Evolutionary conservation across 2,797 vertebrate species (phyloP).

Genomic region (Lepidocolaptes lacrymiger): DNA sequence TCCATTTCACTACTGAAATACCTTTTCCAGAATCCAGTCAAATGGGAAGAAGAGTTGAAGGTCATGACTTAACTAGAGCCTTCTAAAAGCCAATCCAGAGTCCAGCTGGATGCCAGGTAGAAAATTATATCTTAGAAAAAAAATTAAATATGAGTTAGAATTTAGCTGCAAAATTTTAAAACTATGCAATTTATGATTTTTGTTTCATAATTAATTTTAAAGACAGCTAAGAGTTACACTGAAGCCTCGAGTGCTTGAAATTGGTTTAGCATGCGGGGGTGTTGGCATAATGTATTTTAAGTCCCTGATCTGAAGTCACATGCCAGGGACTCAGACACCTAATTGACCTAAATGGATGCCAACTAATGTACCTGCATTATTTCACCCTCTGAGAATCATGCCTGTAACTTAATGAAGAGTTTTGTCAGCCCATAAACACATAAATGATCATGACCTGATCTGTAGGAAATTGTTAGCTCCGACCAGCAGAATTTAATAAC

Average conservation of each 20-base stretch:
- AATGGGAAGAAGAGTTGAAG: not conserved
- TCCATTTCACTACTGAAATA: not conserved
- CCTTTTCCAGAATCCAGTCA: not conserved
- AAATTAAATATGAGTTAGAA: not conserved
- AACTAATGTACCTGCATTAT: not conserved
- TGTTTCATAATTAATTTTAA: not conserved
- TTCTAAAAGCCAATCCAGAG: not conserved
- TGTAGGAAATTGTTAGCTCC: not conserved
- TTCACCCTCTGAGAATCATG: not conserved
- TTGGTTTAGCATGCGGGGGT: not conserved
- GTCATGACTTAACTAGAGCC: not conserved
- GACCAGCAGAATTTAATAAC: conserved; percentile 1
- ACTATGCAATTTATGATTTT: not conserved
- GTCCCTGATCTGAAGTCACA: not conserved
- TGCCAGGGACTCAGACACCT: not conserved
- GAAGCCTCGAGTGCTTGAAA: not conserved
- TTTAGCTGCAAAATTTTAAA: not conserved
- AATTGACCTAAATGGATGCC: conserved; percentile 31
- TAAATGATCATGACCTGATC: not conserved
- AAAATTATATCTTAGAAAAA: not conserved
- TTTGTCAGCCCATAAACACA: not conserved
- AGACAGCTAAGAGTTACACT: not conserved
- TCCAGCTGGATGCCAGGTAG: not conserved
- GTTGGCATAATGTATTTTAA: not conserved
- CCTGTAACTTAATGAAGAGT: conserved; percentile 18